A percentile compares a stretch with the other conserved stretches of the same genome.
phyloP scores from a whole-genome alignment of 2,113 vertebrate species.

The Brevimyrus niger region DNA sequence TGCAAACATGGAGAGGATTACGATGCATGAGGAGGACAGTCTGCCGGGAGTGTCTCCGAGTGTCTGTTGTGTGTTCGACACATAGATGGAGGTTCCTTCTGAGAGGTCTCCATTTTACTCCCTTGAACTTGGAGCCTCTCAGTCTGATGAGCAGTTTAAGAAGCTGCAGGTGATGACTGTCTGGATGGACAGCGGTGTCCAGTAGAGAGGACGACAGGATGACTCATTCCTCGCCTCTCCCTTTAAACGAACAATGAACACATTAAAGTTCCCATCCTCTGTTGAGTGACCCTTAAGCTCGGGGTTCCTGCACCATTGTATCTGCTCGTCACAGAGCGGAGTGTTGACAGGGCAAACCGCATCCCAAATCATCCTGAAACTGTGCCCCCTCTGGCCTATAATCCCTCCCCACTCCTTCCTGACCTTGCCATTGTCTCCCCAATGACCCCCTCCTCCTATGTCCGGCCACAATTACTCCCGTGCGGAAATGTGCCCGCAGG shows the following conservation, averaged over 20 bases:
- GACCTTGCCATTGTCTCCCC: neutral
- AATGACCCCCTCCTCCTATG: neutral
- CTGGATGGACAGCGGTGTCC: too few species aligned
- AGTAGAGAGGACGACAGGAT: neutral
- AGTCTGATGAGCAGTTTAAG: neutral
- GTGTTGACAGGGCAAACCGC: slow-evolving; percentile 36
- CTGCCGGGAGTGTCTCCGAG: neutral
- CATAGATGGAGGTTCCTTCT: neutral
- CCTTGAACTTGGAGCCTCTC: neutral
- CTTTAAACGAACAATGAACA: slow-evolving; percentile 23
- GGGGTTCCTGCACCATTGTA: slow-evolving; percentile 49
- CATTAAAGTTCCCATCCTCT: neutral
- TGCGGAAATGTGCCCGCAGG: neutral
- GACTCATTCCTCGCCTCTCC: neutral
- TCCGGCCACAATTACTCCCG: neutral
- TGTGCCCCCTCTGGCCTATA: slow-evolving; percentile 30
- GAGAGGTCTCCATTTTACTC: neutral
- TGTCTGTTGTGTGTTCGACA: neutral
- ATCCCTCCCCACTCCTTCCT: slow-evolving; percentile 19
- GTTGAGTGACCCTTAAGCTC: slow-evolving; percentile 25
- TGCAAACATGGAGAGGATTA: neutral
- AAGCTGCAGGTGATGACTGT: neutral
- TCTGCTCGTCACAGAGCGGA: slow-evolving; percentile 25
- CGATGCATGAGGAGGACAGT: neutral
- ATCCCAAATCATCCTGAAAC: slow-evolving; percentile 38